Conservation (phyloP, 2,888 invertebrate genomes). For the Protodeltote pygarga region DNA sequence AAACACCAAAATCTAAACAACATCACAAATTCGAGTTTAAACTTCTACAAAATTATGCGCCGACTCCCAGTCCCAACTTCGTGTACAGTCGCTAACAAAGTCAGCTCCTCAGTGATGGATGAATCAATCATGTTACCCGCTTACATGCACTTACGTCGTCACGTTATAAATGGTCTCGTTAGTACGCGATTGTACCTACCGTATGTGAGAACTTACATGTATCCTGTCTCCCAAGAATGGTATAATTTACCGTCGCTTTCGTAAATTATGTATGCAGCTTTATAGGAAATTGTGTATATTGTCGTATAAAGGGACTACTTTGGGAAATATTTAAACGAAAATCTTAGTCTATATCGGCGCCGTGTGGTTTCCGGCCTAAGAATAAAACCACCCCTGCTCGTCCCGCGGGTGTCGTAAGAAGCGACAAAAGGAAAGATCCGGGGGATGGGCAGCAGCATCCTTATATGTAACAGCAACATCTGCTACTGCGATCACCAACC, state of each 20-base stretch:
- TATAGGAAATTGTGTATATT: constrained; percentile 4
- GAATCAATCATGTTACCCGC: constrained; percentile 38
- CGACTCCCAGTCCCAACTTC: constrained; percentile 11
- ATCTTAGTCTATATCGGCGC: too few relatives aligned
- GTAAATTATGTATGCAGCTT: constrained; percentile 24
- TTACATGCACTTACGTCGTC: constrained; percentile 40
- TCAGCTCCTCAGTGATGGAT: constrained; percentile 29
- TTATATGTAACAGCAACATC: too few relatives aligned
- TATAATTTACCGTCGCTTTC: constrained; percentile 17
- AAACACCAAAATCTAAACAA: too few relatives aligned
- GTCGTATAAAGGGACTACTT: background rate
- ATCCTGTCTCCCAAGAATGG: background rate
- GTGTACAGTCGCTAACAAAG: constrained; percentile 16
- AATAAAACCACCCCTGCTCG: too few relatives aligned
- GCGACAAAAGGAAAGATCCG: too few relatives aligned
- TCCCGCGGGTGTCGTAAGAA: too few relatives aligned
- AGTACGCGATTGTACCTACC: constrained; percentile 10
- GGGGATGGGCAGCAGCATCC: too few relatives aligned
- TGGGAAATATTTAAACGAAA: too few relatives aligned
- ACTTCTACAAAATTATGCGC: constrained; percentile 15
- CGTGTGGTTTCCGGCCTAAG: too few relatives aligned
- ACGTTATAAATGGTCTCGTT: constrained; percentile 41
- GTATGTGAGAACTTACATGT: constrained; percentile 14
- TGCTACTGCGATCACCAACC: too few relatives aligned
- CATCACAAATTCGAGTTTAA: background rate